A percentile compares a stretch with the other conserved stretches of the same genome.
Conservation (phyloP, 1,140 invertebrate genomes). For the Limonius californicus region DNA sequence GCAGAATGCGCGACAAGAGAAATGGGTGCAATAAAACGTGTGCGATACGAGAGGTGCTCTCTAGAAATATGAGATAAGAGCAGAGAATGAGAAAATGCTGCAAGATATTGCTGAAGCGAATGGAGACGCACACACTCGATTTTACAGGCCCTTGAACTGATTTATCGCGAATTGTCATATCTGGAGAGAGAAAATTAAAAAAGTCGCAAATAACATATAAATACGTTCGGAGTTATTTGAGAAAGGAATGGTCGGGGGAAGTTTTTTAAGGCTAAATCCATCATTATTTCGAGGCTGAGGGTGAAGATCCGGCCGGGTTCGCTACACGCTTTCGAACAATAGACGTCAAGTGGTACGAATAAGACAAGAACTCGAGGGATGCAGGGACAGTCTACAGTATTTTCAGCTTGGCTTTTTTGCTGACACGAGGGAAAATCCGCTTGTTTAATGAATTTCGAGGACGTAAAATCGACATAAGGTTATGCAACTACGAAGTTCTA, state of each 20-base stretch:
- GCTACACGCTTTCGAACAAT: slow-evolving; percentile 43
- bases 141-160: neutral
- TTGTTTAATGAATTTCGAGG: neutral
- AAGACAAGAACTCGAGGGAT: slow-evolving; percentile 35
- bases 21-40: slow-evolving; percentile 36
- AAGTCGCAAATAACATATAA: neutral
- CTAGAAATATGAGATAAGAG: slow-evolving; percentile 35
- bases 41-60: slow-evolving; percentile 34
- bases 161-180: neutral
- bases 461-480: neutral
- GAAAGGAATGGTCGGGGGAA: neutral
- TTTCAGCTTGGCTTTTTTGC: neutral
- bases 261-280: slow-evolving; percentile 34
- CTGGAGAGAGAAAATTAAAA: neutral
- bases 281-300: slow-evolving; percentile 41
- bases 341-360: slow-evolving; percentile 43
- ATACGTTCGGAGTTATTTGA: neutral
- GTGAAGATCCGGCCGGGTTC: slow-evolving; percentile 39
- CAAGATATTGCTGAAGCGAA: slow-evolving; percentile 18
- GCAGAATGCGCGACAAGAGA: slow-evolving; percentile 30
- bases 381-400: neutral
- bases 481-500: too few species aligned
- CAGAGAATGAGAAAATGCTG: slow-evolving; percentile 28
- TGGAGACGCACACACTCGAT: slow-evolving; percentile 22
- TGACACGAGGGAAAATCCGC: neutral